Evolutionary conservation across 1,140 invertebrate genomes (phyloP).

Genomic region (Semibalanus balanoides): DNA sequence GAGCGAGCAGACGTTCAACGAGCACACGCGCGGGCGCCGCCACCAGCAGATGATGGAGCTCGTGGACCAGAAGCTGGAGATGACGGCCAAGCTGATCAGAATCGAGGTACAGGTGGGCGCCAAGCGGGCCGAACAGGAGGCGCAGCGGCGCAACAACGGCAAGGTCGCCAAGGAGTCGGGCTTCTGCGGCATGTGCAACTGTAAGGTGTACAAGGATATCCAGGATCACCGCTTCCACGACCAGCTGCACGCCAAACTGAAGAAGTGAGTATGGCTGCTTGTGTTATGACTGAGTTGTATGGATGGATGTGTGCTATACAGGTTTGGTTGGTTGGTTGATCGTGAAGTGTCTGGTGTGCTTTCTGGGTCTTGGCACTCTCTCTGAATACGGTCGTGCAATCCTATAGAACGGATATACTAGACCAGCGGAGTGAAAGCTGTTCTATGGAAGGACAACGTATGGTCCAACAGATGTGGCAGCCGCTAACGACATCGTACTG

Average conservation of each 20-base stretch:
- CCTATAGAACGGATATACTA: no score
- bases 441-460: no score
- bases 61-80: neutral
- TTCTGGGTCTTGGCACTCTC: no score
- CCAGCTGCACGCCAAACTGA: neutral
- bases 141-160: neutral
- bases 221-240: neutral
- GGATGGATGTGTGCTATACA: no score
- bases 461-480: no score
- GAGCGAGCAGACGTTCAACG: neutral
- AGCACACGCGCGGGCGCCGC: neutral
- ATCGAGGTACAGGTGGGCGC: neutral
- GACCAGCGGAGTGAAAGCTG: no score
- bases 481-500: neutral
- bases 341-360: no score
- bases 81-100: neutral
- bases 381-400: no score
- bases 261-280: neutral
- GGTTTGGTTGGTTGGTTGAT: no score
- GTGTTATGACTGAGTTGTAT: no score
- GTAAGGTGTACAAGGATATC: neutral
- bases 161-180: neutral
- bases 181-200: neutral
- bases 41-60: constrained; percentile 5
- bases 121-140: neutral